Evolutionary conservation across 2,113 vertebrate genomes (phyloP).

Genomic region (pig (Sus scrofa)): T2T-Sscrofa CM000820.6:6921501-6922000

Average conservation of each 20-base stretch:
- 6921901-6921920: not conserved
- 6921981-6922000: not conserved
- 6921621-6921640: not conserved
- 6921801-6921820: slow-evolving; percentile 7
- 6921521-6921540: not conserved
- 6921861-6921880: not conserved
- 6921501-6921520: not conserved
- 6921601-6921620: not conserved
- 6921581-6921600: not conserved
- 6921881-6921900: not conserved
- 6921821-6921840: not conserved
- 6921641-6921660: not conserved
- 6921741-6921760: not conserved
- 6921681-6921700: not conserved
- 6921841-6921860: slow-evolving; percentile 45
- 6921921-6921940: not conserved
- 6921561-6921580: not conserved
- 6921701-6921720: not conserved
- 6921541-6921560: not conserved
- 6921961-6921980: not conserved
- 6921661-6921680: not conserved
- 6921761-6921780: slow-evolving; percentile 12
- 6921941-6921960: not conserved
- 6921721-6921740: not conserved
- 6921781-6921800: not conserved